phyloP scores from a whole-genome alignment of 2,113 vertebrate genomes.

The Dinomys branickii region DNA sequence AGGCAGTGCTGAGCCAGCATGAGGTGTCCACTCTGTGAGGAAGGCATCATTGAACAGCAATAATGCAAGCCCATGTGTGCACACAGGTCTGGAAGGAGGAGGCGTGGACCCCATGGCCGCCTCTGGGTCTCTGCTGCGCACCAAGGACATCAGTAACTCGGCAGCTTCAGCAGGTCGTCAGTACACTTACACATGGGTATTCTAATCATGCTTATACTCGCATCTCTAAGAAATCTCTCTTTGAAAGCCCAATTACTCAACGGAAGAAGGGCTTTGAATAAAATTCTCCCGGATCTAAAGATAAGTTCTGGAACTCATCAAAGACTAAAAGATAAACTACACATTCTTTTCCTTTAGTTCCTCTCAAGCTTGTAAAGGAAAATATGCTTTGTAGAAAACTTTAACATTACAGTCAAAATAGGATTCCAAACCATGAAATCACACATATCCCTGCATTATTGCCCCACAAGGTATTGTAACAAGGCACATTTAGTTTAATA shows the following conservation, averaged over 20 bases:
- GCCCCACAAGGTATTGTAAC: slow-evolving; percentile 74
- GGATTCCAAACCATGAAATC: slow-evolving; percentile 69
- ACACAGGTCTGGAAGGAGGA: slow-evolving; percentile 72
- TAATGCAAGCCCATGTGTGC: slow-evolving; percentile 82
- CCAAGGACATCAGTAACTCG: not conserved
- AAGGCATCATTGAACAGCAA: slow-evolving; percentile 89
- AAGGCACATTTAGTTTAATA: slow-evolving; percentile 72
- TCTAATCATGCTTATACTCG: not conserved
- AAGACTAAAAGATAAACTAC: not conserved
- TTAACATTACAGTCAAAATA: slow-evolving; percentile 11
- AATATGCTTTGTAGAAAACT: not conserved
- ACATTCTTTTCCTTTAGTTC: not conserved
- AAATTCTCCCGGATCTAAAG: slow-evolving; percentile 46
- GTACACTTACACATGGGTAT: not conserved
- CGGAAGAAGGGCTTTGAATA: not conserved
- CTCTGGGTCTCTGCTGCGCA: not conserved
- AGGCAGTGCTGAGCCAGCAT: not conserved
- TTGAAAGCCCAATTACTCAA: slow-evolving; percentile 19
- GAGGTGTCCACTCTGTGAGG: not conserved
- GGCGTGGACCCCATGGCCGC: not conserved
- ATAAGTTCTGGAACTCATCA: not conserved
- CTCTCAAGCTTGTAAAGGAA: slow-evolving; percentile 31
- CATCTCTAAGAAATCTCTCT: not conserved
- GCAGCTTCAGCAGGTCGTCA: not conserved
- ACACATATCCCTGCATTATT: slow-evolving; percentile 86